Conservation (phyloP, 2,113 vertebrate genomes). For the Serilophus lunatus region DNA sequence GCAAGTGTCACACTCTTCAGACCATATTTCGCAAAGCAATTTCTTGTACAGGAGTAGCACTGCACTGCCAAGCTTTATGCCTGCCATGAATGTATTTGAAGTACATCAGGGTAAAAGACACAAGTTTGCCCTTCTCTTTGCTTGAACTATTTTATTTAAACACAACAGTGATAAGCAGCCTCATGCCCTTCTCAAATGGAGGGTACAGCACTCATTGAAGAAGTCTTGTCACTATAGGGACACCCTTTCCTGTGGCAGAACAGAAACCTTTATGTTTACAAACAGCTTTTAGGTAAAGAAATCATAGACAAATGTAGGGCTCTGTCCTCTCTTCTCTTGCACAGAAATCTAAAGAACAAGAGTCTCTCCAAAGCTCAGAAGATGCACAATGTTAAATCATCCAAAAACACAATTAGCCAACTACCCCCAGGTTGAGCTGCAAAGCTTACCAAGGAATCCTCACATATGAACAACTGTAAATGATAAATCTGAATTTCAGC, state of each 20-base stretch:
- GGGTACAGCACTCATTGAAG: not conserved
- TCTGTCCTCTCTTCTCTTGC: not conserved
- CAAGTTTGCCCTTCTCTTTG: not conserved
- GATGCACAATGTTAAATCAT: not conserved
- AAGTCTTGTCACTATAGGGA: not conserved
- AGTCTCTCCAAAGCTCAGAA: not conserved
- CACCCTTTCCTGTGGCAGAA: not conserved
- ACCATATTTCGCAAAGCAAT: not conserved
- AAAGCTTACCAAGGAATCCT: not conserved
- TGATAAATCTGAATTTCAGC: conserved; percentile 18
- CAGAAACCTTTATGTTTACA: not conserved
- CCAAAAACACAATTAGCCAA: not conserved
- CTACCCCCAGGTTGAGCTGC: not conserved
- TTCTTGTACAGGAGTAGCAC: not conserved
- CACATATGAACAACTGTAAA: not conserved
- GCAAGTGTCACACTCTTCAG: not conserved
- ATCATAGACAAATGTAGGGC: not conserved
- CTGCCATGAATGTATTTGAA: not conserved
- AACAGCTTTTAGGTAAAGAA: not conserved
- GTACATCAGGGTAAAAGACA: not conserved
- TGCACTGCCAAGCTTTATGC: not conserved
- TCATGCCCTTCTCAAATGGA: not conserved
- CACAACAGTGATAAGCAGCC: not conserved
- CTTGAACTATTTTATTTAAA: not conserved
- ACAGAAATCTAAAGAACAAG: not conserved